Base-by-base conservation (phyloP, 2,797 vertebrate genomes). In the Pseudocheirus occidentalis region DNA sequence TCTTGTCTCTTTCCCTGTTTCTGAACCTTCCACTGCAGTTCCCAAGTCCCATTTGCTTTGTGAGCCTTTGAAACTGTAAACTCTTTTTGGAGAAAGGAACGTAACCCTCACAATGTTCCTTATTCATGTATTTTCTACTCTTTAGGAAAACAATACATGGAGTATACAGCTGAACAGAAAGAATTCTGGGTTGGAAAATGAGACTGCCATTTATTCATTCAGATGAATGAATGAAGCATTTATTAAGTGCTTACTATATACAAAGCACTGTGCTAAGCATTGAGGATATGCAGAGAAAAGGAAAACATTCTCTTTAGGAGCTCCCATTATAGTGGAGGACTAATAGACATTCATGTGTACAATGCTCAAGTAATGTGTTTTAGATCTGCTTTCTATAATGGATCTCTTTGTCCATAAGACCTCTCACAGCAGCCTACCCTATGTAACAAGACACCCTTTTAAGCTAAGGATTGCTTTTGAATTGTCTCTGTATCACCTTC, bases 81-180 rank as follows among this genome's bases (percentile, higher is more conserved):
- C 59, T 53, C 95, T 92, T 93, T 24, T 94, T 55, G 34, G 27
- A 40, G 55, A 50, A 91, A 62, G 55, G 91, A 89, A 2, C 5
- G 2, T 55, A 50, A 7, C 93, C 92, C 6, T 94, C 94, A 62
- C 94, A 91, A 95, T 95, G 94, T 96, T 94, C n/a, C 90, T 66
- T 90, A 53, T 93, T 90, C 81, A 18, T 46, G 94, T 81, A 95
- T 97, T 96, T 97, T 94, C 91, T 96, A 21, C 21, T 56, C 91
- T 46, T 95, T 90, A 92, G 55, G 52, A 96, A 87, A 92, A 93
- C 53, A 16, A 52, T 92, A 55, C 4, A 5, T 54, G 59, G 55
- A 52, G 92, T 95, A 53, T 92, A 57, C 3, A 40, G 93, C 58
- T 95, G 58, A 91, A 54, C 12, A 91, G 50, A 94, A 55, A 94